Base-by-base conservation (phyloP, 1,140 invertebrate species). In the Trichomalopsis sarcophagae region DNA sequence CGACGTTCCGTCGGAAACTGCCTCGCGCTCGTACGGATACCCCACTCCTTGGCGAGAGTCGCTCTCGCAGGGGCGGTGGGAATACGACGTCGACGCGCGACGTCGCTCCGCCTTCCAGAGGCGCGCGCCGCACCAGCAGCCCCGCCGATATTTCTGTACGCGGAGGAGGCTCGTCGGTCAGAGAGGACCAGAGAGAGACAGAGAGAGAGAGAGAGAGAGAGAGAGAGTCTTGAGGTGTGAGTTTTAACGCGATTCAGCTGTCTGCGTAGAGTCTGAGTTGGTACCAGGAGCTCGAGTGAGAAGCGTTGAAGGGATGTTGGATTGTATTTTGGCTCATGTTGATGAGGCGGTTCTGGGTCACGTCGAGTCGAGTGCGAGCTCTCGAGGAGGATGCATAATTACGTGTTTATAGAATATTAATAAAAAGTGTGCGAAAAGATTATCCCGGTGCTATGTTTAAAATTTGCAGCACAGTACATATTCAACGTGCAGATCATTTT, bases 101-200 rank as follows among this genome's bases (percentile, higher is more conserved):
- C 91, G 87, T 90, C 88, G 91, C 91, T 91, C 91, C 91, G 91
- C 91, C 91, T 91, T 86, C 88, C 87, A 82, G 88, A 88, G 30
- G 68, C 84, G 84, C 84, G 55, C 66, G 84, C 73, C 73, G 76
- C 76, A 30, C n/a, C 14, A 9, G n/a, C 76, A 30, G 44, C 50
- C 44, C 76, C 50, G 47, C 30, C 76, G 44, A 27, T 76, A 40
- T 10, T 44, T 27, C 74, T 21, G 36, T 40, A 44, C 21, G 74
- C 74, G 74, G 74, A 40, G 74, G 27, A 23, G 44, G 23, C 50
- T n/a, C 50, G 27, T 27, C 44, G 33, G 11, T 21, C 9, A 36
- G n/a, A n/a, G 7, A 17, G 62, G 11, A 47, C 14, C 14, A 68
- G 17, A 68, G 21, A 14, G 62, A 6, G 2, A 3, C 4, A 21